phyloP scores from a whole-genome alignment of 2,888 invertebrate species.

The Blastobasis adustella region DNA sequence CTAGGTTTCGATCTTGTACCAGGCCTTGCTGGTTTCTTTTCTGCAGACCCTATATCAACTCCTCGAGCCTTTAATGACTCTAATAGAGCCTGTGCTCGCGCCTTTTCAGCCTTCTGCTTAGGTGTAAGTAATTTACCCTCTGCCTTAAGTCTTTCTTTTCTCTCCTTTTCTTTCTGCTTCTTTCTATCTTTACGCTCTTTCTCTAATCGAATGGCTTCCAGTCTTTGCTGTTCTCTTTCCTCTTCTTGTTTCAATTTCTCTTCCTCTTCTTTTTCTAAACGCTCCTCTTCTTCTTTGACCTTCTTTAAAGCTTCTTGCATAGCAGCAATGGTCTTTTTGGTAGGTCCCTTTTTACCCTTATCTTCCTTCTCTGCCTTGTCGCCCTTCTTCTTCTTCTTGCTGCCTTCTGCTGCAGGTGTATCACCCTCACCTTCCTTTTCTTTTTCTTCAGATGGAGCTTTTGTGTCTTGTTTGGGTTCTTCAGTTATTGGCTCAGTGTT shows the following conservation, averaged over 20 bases:
- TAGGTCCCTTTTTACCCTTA: constrained; percentile 81
- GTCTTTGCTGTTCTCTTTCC: constrained; percentile 81
- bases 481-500: constrained; percentile 31
- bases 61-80: constrained; percentile 94
- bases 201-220: constrained; percentile 86
- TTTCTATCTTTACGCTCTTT: constrained; percentile 91
- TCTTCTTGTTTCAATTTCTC: constrained; percentile 85
- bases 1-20: constrained; percentile 85
- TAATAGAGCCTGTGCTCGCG: constrained; percentile 90
- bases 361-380: constrained; percentile 73
- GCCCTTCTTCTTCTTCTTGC: constrained; percentile 62
- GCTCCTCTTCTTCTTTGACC: constrained; percentile 92
- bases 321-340: constrained; percentile 89
- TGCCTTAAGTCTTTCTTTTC: constrained; percentile 94
- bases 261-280: constrained; percentile 82
- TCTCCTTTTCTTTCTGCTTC: constrained; percentile 94
- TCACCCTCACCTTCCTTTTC: constrained; percentile 45
- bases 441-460: constrained; percentile 49
- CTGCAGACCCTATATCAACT: constrained; percentile 84
- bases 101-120: constrained; percentile 94
- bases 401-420: constrained; percentile 45
- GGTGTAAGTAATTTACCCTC: constrained; percentile 96
- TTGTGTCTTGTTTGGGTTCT: constrained; percentile 53
- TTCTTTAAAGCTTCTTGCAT: constrained; percentile 95
- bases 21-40: constrained; percentile 75